These are phyloP conservation scores for Lycaon pictus DNA, from an alignment of 2,113 vertebrate genomes.

Conservation along the genomic window DNA sequence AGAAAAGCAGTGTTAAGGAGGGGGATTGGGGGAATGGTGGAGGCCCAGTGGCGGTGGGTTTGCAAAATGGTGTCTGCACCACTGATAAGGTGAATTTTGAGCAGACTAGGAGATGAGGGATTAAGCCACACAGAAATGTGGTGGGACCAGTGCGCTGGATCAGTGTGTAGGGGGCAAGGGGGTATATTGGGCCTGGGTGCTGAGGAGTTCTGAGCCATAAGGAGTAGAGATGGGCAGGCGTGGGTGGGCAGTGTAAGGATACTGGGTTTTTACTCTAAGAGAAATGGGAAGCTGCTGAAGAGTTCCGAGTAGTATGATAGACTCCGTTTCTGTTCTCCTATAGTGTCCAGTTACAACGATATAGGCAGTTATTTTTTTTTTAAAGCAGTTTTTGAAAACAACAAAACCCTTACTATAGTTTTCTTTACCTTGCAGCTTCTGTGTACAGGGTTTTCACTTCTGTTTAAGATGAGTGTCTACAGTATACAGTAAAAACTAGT, in stretches of 20 bases:
- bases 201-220: not conserved
- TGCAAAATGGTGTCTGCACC: not conserved
- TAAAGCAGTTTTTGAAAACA: constrained; percentile 50
- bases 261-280: not conserved
- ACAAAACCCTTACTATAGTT: not conserved
- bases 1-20: not conserved
- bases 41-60: not conserved
- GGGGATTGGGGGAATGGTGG: not conserved
- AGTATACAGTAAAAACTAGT: constrained; percentile 41
- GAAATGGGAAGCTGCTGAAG: not conserved
- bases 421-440: not conserved
- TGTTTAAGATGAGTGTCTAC: not conserved
- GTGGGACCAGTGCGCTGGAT: not conserved
- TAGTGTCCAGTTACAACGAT: not conserved
- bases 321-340: not conserved
- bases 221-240: not conserved
- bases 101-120: not conserved
- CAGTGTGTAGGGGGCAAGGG: not conserved
- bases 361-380: not conserved
- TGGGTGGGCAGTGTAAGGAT: not conserved
- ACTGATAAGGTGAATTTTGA: not conserved
- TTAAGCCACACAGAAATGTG: not conserved
- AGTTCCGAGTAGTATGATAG: not conserved
- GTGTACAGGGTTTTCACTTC: constrained; percentile 5
- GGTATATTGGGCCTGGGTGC: not conserved